phyloP scores from a whole-genome alignment of 2,113 vertebrate species.

The Carassius gibelio region DNA sequence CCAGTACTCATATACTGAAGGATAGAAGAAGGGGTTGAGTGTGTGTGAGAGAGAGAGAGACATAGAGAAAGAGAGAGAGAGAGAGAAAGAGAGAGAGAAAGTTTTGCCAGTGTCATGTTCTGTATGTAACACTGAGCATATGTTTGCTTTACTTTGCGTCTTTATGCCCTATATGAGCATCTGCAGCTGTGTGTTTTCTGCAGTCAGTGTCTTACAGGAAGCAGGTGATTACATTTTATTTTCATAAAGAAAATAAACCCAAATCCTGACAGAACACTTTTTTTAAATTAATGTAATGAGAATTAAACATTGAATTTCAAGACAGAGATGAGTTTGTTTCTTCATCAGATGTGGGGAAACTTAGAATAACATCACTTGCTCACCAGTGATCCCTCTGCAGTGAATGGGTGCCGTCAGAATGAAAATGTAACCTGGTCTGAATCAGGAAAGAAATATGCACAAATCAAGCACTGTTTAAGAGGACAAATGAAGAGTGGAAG shows the following conservation, averaged over 20 bases:
- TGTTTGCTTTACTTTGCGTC: constrained; percentile 13
- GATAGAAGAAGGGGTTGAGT: neutral
- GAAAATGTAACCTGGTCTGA: too few relatives aligned
- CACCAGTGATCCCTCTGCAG: too few relatives aligned
- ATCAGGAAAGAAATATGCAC: too few relatives aligned
- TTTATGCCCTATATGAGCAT: neutral
- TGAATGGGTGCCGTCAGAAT: too few relatives aligned
- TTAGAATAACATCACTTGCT: too few relatives aligned
- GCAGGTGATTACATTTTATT: neutral
- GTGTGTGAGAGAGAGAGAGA: neutral
- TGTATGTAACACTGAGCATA: neutral
- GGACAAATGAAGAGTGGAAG: too few relatives aligned
- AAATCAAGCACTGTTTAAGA: too few relatives aligned
- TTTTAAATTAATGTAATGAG: neutral
- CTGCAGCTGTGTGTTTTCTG: neutral
- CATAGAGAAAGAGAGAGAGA: neutral
- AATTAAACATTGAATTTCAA: neutral
- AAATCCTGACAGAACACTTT: neutral
- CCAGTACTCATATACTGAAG: neutral
- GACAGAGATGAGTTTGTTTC: too few relatives aligned
- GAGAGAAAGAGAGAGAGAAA: neutral
- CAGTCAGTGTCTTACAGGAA: too few relatives aligned
- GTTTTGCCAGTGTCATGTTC: neutral
- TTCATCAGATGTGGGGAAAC: too few relatives aligned
- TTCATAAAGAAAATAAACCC: neutral